Base-by-base conservation (phyloP, 1,140 invertebrate species). In the Bradynema listronoti region DNA sequence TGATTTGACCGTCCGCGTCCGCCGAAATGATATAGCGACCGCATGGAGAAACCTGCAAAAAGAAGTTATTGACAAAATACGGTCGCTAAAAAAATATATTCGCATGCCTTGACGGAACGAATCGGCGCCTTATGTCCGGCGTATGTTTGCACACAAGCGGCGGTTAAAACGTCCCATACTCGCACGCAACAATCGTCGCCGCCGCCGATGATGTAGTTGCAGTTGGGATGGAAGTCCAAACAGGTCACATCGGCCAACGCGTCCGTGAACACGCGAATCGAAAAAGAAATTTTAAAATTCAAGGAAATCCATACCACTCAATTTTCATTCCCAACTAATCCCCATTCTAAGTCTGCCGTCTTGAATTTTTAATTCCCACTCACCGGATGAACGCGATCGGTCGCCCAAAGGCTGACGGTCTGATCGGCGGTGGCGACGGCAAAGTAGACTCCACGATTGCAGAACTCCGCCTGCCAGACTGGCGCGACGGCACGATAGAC, bases 241-340 rank as follows among this genome's bases (percentile, higher is more conserved):
- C 71, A 71, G n/a, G 94, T 90, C 51, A 98, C 89, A 81, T 97
- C 93, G 0, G 90, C 87, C 56, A 89, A 85, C 81, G 97, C 91
- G 5, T 93, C 94, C 24, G 87, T 84, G 80, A 98, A 97, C 68
- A 97, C 85, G n/a, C n/a, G n/a, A n/a, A n/a, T n/a, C n/a, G n/a
- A n/a, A n/a, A n/a, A n/a, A n/a, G n/a, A n/a, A n/a, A n/a, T n/a
- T n/a, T n/a, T n/a, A n/a, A n/a, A n/a, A n/a, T n/a, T n/a, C n/a
- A n/a, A n/a, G n/a, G n/a, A n/a, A n/a, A n/a, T n/a, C n/a, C n/a
- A n/a, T n/a, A n/a, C n/a, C n/a, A n/a, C n/a, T n/a, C n/a, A n/a
- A n/a, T n/a, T n/a, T n/a, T n/a, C n/a, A n/a, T n/a, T n/a, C n/a
- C n/a, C n/a, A n/a, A n/a, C n/a, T n/a, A n/a, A n/a, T n/a, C n/a